Conservation (phyloP, 1,140 invertebrate species). For the Drosophila elegans region DNA sequence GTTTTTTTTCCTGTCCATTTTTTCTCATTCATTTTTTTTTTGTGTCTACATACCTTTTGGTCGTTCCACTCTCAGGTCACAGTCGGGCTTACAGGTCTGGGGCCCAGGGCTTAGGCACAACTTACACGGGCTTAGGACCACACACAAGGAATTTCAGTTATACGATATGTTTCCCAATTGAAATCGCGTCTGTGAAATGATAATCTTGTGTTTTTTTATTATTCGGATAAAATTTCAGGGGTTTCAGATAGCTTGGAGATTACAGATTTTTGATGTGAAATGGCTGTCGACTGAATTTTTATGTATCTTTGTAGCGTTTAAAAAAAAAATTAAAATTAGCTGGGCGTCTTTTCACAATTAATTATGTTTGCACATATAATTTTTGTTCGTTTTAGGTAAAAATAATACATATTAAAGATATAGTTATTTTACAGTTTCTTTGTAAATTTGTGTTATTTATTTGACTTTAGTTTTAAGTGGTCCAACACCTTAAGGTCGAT, state of each 20-base stretch:
- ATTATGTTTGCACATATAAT: too few species aligned
- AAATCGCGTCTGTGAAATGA: constrained; percentile 44
- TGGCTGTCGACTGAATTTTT: not conserved
- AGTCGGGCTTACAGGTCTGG: constrained; percentile 34
- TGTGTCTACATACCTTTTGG: constrained; percentile 27
- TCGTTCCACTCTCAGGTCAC: constrained; percentile 25
- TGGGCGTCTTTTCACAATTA: too few species aligned
- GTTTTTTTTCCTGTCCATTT: constrained; percentile 9
- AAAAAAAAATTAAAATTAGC: too few species aligned
- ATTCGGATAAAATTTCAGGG: constrained; percentile 24
- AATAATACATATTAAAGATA: too few species aligned
- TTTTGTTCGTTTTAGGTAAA: too few species aligned
- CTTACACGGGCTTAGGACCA: constrained; percentile 48
- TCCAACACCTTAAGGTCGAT: too few species aligned
- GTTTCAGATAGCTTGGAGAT: not conserved
- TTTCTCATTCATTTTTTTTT: not conserved
- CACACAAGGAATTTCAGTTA: constrained; percentile 27
- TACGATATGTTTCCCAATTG: constrained; percentile 42
- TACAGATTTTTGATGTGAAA: not conserved
- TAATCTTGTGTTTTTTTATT: constrained; percentile 26
- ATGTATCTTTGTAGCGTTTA: too few species aligned
- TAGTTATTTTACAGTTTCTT: too few species aligned
- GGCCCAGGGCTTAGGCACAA: constrained; percentile 37
- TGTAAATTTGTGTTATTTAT: too few species aligned
- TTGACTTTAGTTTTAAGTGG: too few species aligned